phyloP scores from a whole-genome alignment of 2,797 vertebrate species.

The Geotrypetes seraphini region DNA sequence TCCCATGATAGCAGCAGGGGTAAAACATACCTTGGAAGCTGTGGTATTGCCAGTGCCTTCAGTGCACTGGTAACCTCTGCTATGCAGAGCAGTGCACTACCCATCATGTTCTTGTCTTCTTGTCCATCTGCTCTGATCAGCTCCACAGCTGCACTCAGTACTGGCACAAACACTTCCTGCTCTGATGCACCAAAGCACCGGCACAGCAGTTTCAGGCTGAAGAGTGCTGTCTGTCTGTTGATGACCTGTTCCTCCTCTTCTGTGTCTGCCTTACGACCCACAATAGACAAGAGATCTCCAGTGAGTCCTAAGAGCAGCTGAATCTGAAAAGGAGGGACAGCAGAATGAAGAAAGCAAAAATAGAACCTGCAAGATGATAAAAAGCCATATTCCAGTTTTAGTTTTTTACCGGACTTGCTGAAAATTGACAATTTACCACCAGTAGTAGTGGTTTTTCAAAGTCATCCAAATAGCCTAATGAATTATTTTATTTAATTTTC shows the following conservation, averaged over 20 bases:
- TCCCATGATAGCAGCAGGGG: too few relatives aligned
- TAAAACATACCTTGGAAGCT: conserved; percentile 71
- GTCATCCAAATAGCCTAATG: too few relatives aligned
- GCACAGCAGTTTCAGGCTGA: conserved; percentile 86
- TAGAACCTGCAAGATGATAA: too few relatives aligned
- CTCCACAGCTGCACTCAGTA: conserved; percentile 56
- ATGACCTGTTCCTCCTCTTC: conserved; percentile 70
- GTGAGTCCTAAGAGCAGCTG: conserved; percentile 63
- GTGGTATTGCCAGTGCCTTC: conserved; percentile 76
- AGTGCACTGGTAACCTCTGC: conserved; percentile 70
- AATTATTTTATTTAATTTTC: too few relatives aligned
- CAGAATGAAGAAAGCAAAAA: too few relatives aligned
- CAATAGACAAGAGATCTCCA: conserved; percentile 64
- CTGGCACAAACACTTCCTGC: conserved; percentile 60
- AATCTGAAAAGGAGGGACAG: conserved; percentile 47
- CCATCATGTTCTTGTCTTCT: conserved; percentile 80
- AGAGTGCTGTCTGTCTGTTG: conserved; percentile 89
- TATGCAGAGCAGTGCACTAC: conserved; percentile 82
- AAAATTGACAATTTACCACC: too few relatives aligned
- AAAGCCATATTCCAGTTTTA: too few relatives aligned
- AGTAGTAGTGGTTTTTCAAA: too few relatives aligned
- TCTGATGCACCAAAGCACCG: conserved; percentile 70
- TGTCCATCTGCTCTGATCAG: conserved; percentile 44
- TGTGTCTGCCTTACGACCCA: conserved; percentile 38
- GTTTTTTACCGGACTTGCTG: too few relatives aligned